Evolutionary conservation across 2,113 vertebrate species (phyloP).

Genomic region (Ailurus styani): DNA sequence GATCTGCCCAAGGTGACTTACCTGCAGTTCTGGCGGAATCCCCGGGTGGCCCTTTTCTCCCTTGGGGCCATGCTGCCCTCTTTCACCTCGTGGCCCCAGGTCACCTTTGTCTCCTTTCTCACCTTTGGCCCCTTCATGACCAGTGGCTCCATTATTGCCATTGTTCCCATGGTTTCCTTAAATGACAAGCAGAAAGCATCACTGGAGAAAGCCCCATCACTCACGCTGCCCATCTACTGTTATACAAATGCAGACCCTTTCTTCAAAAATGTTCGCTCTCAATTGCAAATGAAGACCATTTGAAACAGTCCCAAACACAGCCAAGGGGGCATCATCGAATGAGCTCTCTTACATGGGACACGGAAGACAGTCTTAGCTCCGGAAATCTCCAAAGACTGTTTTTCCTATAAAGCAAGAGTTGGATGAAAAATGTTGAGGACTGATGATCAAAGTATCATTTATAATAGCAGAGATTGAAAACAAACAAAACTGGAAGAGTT

Average conservation of each 20-base stretch:
- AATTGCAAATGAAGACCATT: background rate
- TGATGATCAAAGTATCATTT: background rate
- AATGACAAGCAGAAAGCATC: constrained; percentile 32
- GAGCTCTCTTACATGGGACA: background rate
- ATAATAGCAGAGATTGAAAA: background rate
- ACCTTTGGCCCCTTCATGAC: constrained; percentile 85
- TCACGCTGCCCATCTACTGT: background rate
- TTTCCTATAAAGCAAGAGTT: background rate
- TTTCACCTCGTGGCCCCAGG: constrained; percentile 84
- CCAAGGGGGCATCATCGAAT: background rate
- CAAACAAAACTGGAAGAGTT: background rate
- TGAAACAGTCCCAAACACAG: background rate
- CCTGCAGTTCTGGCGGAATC: constrained; percentile 86
- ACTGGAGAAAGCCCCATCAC: background rate
- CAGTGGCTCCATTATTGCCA: constrained; percentile 87
- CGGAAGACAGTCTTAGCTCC: background rate
- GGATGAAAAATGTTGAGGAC: background rate
- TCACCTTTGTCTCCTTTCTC: constrained; percentile 89
- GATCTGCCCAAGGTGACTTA: background rate
- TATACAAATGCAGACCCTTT: background rate
- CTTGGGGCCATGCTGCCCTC: constrained; percentile 85
- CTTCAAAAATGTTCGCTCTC: background rate
- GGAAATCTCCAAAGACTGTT: background rate
- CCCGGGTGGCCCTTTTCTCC: constrained; percentile 88
- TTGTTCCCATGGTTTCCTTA: constrained; percentile 89